Evolutionary conservation across 2,797 vertebrate species (phyloP), one percentile per base, ranked within the genome.

Genomic region (Tapirus indicus): DNA sequence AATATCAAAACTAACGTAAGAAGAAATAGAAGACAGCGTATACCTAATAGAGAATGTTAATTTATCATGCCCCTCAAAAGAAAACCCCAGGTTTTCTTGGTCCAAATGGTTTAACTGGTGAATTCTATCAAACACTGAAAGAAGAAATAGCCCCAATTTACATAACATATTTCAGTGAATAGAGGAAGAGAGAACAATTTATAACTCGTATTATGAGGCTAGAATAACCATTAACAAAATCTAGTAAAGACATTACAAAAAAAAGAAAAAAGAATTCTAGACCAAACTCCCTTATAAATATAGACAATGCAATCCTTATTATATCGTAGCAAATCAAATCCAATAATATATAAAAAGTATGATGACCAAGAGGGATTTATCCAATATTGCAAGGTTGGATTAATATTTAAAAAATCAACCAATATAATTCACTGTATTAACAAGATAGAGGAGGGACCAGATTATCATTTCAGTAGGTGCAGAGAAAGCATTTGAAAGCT

Each of bases 11-110:
- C 5, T 68, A 18, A 62, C 25, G 72, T 32, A 49, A 38, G 23
- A 92, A 77, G 11, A 77, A 88, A 68, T 27, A 66, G 62, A 80
- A 21, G 2, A 58, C 2, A 58, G 9, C 1, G 21, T 52, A 44
- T 14, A 54, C 4, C 11, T 44, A 69, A 78, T 62, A 38, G 88
- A 85, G 20, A 92, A 62, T 10, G 21, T 47, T 32, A 35, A 41
- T 44, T 82, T 74, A 74, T 60, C 64, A 54, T 35, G 0, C 0
- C 32, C 25, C 4, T 9, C 2, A 9, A 69, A 71, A 20, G 29
- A 14, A 54, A 10, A 14, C 0, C 20, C 32, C 13, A 41, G 1
- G 0, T n/a, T n/a, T n/a, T n/a, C n/a, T n/a, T n/a, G n/a, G n/a
- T 62, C 38, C 21, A 90, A 87, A 87, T 52, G 25, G 4, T 90